phyloP scores from a whole-genome alignment of 2,113 vertebrate species.

The Henicopernis longicauda region DNA sequence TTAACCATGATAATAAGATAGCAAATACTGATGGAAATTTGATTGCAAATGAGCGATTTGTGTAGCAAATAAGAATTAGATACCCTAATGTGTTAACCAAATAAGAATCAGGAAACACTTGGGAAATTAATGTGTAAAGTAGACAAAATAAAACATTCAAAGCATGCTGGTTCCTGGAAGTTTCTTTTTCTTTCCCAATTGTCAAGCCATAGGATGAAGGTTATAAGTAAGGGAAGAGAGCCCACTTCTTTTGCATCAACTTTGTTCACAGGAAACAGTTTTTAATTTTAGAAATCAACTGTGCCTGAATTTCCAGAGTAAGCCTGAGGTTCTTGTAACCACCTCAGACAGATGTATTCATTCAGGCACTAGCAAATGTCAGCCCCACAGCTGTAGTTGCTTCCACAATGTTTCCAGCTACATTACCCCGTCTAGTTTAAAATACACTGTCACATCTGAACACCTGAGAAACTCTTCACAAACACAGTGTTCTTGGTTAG shows the following conservation, averaged over 20 bases:
- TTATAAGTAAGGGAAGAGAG: not conserved
- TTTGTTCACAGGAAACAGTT: not conserved
- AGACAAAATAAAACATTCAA: constrained; percentile 33
- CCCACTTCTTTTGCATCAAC: not conserved
- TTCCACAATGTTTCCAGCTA: not conserved
- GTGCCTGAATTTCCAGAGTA: not conserved
- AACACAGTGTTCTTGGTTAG: not conserved
- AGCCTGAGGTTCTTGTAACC: not conserved
- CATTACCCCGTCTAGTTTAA: not conserved
- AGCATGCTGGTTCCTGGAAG: not conserved
- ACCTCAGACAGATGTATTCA: not conserved
- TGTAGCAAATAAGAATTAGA: constrained; percentile 44
- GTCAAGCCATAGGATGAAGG: not conserved
- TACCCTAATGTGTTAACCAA: constrained; percentile 39
- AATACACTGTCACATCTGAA: not conserved
- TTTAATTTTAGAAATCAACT: not conserved
- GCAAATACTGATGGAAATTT: constrained; percentile 47
- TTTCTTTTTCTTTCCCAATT: not conserved
- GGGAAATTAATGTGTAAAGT: constrained; percentile 62
- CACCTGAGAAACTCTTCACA: not conserved
- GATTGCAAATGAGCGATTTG: constrained; percentile 52
- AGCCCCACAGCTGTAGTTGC: not conserved
- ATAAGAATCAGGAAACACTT: constrained; percentile 41
- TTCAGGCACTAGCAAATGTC: not conserved
- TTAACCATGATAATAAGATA: constrained; percentile 45